Percentiles rank a stretch among this genome's conserved stretches.
Conservation (phyloP, 2,888 invertebrate genomes). For the Xanthorhoe spadicearia region DNA sequence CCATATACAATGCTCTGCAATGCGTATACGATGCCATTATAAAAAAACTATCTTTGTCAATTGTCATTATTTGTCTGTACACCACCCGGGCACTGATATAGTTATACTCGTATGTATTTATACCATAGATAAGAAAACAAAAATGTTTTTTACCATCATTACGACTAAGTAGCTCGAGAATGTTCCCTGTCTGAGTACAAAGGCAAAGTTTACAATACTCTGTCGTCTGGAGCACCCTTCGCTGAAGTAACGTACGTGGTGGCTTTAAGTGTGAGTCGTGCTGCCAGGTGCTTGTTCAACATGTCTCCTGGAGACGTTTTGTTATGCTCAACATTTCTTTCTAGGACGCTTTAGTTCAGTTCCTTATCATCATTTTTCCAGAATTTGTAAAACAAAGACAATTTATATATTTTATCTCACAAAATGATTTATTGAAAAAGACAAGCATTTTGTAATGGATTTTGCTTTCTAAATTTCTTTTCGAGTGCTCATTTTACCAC, state of each 20-base stretch:
- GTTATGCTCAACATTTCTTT: slow-evolving; percentile 14
- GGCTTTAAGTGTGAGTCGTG: slow-evolving; percentile 61
- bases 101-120: neutral
- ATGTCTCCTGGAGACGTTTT: slow-evolving; percentile 59
- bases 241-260: slow-evolving; percentile 63
- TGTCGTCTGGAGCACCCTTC: slow-evolving; percentile 56
- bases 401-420: neutral
- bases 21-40: neutral
- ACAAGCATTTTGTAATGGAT: neutral
- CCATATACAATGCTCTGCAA: neutral
- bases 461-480: neutral
- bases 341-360: slow-evolving; percentile 14
- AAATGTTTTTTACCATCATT: slow-evolving; percentile 35
- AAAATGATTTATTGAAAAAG: neutral
- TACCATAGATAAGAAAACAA: slow-evolving; percentile 32
- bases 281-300: slow-evolving; percentile 74
- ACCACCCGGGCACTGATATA: neutral
- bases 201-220: slow-evolving; percentile 57
- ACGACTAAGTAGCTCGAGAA: slow-evolving; percentile 42
- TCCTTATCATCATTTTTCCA: neutral
- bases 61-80: neutral
- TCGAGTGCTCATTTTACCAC: neutral
- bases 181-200: slow-evolving; percentile 54
- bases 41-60: neutral
- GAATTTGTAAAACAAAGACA: neutral